Percentiles rank a stretch among this genome's conserved stretches.
Conservation (phyloP, 2,113 vertebrate species). For the Elaphurus davidianus region DNA sequence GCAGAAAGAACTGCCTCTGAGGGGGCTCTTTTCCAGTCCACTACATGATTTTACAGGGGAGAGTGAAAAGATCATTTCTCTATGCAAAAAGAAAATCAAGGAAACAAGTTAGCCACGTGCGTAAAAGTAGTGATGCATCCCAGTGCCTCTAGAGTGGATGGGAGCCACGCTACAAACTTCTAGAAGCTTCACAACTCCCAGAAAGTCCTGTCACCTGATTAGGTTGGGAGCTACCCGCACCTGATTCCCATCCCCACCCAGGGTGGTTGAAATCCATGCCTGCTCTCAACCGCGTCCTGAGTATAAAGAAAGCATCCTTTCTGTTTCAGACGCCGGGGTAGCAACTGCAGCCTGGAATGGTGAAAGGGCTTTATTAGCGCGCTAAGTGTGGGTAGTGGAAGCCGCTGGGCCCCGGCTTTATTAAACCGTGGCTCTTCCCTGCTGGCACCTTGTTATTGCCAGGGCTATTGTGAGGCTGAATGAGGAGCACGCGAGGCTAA, state of each 20-base stretch:
- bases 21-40: not conserved
- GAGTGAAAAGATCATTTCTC: not conserved
- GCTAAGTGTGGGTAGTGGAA: not conserved
- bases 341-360: not conserved
- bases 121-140: not conserved
- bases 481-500: not conserved
- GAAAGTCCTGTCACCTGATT: not conserved
- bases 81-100: not conserved
- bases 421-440: constrained; percentile 58
- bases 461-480: constrained; percentile 45
- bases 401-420: constrained; percentile 26
- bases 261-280: not conserved
- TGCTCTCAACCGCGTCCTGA: not conserved
- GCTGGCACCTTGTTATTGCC: constrained; percentile 48
- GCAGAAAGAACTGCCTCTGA: not conserved
- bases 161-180: not conserved
- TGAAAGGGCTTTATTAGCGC: constrained; percentile 56
- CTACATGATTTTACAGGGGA: not conserved
- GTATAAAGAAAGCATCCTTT: constrained; percentile 42
- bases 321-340: not conserved
- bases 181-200: not conserved
- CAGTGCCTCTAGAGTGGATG: not conserved
- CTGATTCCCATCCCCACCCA: not conserved
- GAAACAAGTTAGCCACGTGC: not conserved
- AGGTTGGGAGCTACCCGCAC: not conserved